phyloP scores from a whole-genome alignment of 2,888 invertebrate genomes.

The Hirtodrosophila alboralis region DNA sequence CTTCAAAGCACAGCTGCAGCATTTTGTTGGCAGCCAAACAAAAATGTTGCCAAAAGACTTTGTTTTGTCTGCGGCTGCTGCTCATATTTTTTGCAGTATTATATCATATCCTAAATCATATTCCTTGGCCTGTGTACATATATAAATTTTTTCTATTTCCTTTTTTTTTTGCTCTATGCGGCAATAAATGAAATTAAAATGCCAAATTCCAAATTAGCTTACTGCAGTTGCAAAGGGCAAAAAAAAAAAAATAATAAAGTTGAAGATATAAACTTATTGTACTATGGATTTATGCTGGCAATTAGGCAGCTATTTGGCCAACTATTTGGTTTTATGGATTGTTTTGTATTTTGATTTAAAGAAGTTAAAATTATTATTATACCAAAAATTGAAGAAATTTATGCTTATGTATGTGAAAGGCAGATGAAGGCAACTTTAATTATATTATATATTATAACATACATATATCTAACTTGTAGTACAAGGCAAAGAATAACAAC shows the following conservation, averaged over 20 bases:
- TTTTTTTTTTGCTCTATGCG: constrained; percentile 63
- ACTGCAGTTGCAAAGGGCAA: constrained; percentile 54
- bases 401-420: too few relatives aligned
- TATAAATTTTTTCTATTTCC: constrained; percentile 32
- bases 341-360: too few relatives aligned
- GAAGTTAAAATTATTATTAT: too few relatives aligned
- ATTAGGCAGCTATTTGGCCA: too few relatives aligned
- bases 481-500: too few relatives aligned
- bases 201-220: constrained; percentile 69
- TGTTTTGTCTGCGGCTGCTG: constrained; percentile 56
- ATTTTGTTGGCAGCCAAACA: constrained; percentile 37
- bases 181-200: constrained; percentile 76
- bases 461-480: too few relatives aligned
- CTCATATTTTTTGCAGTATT: constrained; percentile 45
- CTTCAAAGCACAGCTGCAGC: constrained; percentile 70
- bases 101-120: constrained; percentile 12
- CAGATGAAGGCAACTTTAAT: too few relatives aligned
- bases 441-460: too few relatives aligned
- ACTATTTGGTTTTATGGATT: too few relatives aligned
- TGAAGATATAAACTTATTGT: too few relatives aligned
- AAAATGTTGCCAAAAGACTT: constrained; percentile 36
- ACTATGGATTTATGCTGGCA: constrained; percentile 15
- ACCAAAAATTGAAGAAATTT: too few relatives aligned
- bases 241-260: constrained; percentile 1
- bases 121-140: constrained; percentile 10